Conservation (phyloP, 2,797 vertebrate genomes). For the Enteromius thamalakanensis region DNA sequence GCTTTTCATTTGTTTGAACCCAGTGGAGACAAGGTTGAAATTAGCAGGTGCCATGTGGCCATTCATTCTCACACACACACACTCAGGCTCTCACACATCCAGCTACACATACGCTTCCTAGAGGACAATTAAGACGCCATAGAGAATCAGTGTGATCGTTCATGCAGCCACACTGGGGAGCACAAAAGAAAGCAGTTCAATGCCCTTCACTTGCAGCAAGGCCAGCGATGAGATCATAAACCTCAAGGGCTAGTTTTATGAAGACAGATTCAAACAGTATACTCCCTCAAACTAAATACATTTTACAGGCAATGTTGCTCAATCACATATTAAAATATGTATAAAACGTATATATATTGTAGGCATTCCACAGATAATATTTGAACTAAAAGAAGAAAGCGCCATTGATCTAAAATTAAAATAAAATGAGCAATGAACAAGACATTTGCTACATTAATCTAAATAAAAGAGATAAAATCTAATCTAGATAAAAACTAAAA, state of each 20-base stretch:
- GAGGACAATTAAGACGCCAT: conserved; percentile 2
- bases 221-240: conserved; percentile 22
- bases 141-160: conserved; percentile 21
- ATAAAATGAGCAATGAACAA: background rate
- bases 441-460: background rate
- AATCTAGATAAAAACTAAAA: too few species aligned
- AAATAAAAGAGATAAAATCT: background rate
- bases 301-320: conserved; percentile 4
- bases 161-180: conserved; percentile 8
- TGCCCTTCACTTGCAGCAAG: conserved; percentile 9
- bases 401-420: too few species aligned
- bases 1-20: conserved; percentile 32
- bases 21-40: conserved; percentile 12
- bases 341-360: background rate
- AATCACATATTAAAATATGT: background rate
- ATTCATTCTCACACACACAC: background rate
- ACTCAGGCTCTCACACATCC: background rate
- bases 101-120: conserved; percentile 18
- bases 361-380: conserved; percentile 2
- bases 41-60: conserved; percentile 4
- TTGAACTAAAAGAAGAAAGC: background rate
- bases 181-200: conserved; percentile 19
- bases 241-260: conserved; percentile 2
- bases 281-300: background rate
- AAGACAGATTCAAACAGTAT: conserved; percentile 15